Conservation (phyloP, 2,113 vertebrate species). For the Balaenoptera acutorostrata region DNA sequence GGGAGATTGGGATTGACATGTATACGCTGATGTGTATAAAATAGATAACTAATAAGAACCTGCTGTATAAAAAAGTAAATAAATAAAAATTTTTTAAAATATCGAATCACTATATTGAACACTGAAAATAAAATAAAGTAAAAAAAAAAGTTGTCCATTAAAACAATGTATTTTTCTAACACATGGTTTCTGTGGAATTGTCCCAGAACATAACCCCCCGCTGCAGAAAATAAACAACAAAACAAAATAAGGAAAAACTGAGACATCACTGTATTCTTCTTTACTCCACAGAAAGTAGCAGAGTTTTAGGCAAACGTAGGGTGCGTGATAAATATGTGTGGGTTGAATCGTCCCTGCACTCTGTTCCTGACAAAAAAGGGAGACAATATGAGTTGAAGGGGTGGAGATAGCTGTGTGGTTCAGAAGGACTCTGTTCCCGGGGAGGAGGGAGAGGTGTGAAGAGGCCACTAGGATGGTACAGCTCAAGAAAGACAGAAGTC, state of each 20-base stretch:
- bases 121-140: no score
- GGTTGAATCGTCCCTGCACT: no score
- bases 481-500: neutral
- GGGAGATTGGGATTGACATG: no score
- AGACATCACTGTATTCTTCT: neutral
- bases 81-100: no score
- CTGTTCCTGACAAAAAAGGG: neutral
- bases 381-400: neutral
- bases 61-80: no score
- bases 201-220: no score
- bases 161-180: neutral
- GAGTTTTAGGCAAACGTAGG: neutral
- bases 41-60: no score
- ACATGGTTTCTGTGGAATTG: neutral
- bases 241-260: neutral
- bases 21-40: no score
- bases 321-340: neutral
- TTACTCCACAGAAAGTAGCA: neutral
- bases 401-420: neutral
- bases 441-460: neutral
- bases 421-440: neutral
- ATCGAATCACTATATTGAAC: no score
- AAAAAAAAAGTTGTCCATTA: neutral
- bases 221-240: neutral
- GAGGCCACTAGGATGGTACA: no score